Conservation (phyloP, 2,888 invertebrate species). For the Anthrax anthrax region DNA sequence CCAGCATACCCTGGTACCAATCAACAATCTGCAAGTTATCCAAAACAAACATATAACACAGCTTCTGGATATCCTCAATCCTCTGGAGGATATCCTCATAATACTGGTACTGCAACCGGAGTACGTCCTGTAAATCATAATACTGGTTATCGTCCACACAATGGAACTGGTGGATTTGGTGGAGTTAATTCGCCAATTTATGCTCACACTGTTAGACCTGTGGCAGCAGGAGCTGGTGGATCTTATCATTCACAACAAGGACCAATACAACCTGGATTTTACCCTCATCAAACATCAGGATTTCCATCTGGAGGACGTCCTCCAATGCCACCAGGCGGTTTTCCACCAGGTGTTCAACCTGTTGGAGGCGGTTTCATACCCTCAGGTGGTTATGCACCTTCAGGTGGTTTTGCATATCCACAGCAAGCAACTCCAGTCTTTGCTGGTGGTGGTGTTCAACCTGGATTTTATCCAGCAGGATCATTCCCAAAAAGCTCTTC, state of each 20-base stretch:
- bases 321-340: constrained; percentile 5
- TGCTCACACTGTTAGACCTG: constrained; percentile 21
- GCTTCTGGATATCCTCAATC: constrained; percentile 1
- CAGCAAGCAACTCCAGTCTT: constrained; percentile 6
- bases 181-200: constrained; percentile 21
- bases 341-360: neutral
- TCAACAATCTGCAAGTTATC: constrained; percentile 1
- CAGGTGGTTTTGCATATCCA: constrained; percentile 1
- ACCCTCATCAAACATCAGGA: constrained; percentile 11
- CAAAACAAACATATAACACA: constrained; percentile 8
- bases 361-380: constrained; percentile 14
- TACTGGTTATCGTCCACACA: constrained; percentile 1
- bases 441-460: constrained; percentile 6
- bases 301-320: constrained; percentile 12
- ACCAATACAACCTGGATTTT: constrained; percentile 7
- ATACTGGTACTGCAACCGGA: constrained; percentile 1
- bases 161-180: constrained; percentile 8
- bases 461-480: constrained; percentile 11
- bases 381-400: constrained; percentile 18
- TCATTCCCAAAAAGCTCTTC: constrained; percentile 14
- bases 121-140: constrained; percentile 1
- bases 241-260: constrained; percentile 23
- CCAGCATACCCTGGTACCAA: constrained; percentile 18
- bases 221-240: constrained; percentile 11
- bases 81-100: neutral